Percentiles rank a stretch among this genome's conserved stretches.
phyloP scores from a whole-genome alignment of 2,113 vertebrate species.

The Epinephelus lanceolatus region DNA sequence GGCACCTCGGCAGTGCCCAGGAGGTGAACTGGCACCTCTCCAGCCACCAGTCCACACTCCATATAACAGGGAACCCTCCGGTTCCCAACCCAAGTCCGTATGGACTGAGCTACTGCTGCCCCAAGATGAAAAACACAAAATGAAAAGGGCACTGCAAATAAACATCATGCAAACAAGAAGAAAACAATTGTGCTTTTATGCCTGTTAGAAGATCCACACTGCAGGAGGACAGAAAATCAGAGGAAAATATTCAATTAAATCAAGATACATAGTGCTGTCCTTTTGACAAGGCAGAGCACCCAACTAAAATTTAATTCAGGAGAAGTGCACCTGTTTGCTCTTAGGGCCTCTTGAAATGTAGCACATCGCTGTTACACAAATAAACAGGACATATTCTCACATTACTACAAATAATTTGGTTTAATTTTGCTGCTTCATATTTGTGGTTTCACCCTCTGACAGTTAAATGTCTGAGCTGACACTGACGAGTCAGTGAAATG shows the following conservation, averaged over 20 bases:
- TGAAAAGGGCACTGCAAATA: no score
- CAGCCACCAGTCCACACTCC: no score
- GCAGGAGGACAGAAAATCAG: not conserved
- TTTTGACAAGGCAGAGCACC: not conserved
- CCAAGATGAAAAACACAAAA: no score
- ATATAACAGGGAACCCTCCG: no score
- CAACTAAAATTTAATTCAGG: not conserved
- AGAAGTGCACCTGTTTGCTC: not conserved
- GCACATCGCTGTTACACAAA: not conserved
- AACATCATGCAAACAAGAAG: no score
- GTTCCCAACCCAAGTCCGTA: no score
- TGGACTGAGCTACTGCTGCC: no score
- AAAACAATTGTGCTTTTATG: not conserved
- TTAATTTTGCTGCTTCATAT: not conserved
- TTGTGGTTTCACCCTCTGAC: not conserved
- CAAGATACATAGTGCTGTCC: not conserved
- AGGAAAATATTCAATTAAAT: not conserved
- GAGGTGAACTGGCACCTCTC: no score
- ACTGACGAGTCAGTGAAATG: not conserved
- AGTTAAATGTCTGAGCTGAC: not conserved
- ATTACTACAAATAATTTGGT: not conserved
- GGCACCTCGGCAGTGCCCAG: no score
- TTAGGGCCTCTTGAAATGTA: not conserved
- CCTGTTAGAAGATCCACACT: not conserved
- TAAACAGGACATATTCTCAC: not conserved